Evolutionary conservation across 2,888 invertebrate species (phyloP).

Genomic region (Tachina grossa): DNA sequence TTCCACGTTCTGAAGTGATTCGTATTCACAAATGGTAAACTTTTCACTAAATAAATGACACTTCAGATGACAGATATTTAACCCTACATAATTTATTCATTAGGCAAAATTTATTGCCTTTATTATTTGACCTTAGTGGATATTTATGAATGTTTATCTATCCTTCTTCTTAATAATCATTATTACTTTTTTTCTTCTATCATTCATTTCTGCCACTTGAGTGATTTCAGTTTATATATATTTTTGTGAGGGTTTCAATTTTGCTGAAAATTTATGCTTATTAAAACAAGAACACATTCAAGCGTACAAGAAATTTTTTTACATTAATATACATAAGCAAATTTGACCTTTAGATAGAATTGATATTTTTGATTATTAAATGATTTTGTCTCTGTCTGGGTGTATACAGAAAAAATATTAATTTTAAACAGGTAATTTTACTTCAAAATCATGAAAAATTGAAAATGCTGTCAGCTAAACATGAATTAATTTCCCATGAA

Average conservation of each 20-base stretch:
- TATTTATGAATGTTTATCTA: conserved; percentile 4
- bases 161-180: neutral
- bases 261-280: conserved; percentile 19
- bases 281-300: conserved; percentile 20
- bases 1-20: too few species aligned
- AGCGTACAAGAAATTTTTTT: conserved; percentile 3
- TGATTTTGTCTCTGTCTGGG: conserved; percentile 3
- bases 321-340: conserved; percentile 5
- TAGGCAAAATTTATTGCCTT: neutral
- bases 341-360: conserved; percentile 40
- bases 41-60: too few species aligned
- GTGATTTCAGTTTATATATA: conserved; percentile 35
- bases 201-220: conserved; percentile 30
- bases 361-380: conserved; percentile 39
- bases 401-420: conserved; percentile 1
- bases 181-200: neutral
- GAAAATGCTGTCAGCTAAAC: conserved; percentile 60
- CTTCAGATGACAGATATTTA: too few species aligned
- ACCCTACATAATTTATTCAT: too few species aligned
- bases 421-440: conserved; percentile 17
- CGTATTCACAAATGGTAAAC: too few species aligned
- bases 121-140: neutral
- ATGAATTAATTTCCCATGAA: conserved; percentile 11
- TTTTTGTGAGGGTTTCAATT: neutral
- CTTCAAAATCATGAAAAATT: conserved; percentile 42